Conservation (phyloP, 2,888 invertebrate species). For the Abrostola triplasia region DNA sequence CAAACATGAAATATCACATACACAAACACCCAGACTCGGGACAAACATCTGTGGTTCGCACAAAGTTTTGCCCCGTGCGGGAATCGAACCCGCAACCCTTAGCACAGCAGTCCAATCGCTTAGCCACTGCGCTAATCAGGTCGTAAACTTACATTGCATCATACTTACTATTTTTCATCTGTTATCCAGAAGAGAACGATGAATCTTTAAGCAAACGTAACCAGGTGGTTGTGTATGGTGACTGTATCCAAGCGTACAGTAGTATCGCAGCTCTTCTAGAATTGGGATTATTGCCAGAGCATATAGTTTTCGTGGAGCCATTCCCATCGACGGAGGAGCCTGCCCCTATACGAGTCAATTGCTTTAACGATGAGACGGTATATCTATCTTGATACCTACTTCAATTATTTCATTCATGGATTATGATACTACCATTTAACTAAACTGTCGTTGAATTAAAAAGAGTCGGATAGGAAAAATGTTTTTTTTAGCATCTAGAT, state of each 20-base stretch:
- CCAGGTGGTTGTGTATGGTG: slow-evolving; percentile 91
- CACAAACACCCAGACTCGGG: too few relatives aligned
- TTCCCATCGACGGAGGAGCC: slow-evolving; percentile 74
- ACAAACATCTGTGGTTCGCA: too few relatives aligned
- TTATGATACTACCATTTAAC: too few relatives aligned
- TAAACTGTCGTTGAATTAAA: too few relatives aligned
- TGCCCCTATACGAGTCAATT: slow-evolving; percentile 73
- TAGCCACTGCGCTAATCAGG: too few relatives aligned
- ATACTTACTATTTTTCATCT: neutral
- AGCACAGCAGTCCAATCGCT: too few relatives aligned
- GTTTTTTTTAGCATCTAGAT: too few relatives aligned
- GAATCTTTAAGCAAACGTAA: slow-evolving; percentile 60
- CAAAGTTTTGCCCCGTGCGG: too few relatives aligned
- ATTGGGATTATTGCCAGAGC: slow-evolving; percentile 86
- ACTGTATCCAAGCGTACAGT: slow-evolving; percentile 90
- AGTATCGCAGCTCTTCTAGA: slow-evolving; percentile 90
- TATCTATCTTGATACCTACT: slow-evolving; percentile 8
- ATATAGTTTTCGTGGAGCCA: slow-evolving; percentile 89
- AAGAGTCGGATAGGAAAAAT: too few relatives aligned
- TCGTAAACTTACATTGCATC: neutral
- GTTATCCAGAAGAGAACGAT: slow-evolving; percentile 55
- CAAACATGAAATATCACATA: too few relatives aligned
- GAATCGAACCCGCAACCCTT: too few relatives aligned
- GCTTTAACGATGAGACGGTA: slow-evolving; percentile 81
- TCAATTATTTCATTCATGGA: too few relatives aligned